These are phyloP conservation scores for Hemithea aestivaria DNA, from an alignment of 2,888 invertebrate species.

Conservation along the genomic window DNA sequence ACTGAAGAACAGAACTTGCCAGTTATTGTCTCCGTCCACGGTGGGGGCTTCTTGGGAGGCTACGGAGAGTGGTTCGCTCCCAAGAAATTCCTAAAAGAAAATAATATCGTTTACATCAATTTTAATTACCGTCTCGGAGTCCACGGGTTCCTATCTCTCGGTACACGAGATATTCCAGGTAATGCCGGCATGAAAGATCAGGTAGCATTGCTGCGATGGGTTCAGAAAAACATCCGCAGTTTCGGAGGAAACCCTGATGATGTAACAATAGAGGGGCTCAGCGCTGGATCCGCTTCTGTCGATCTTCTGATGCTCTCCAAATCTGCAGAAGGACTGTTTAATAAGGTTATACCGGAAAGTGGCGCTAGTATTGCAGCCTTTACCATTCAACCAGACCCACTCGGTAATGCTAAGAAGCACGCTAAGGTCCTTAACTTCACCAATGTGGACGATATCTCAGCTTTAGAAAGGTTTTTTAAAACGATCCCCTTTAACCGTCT, in stretches of 20 bases:
- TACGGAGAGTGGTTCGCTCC: conserved; percentile 43
- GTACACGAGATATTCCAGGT: conserved; percentile 47
- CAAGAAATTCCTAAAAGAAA: too few relatives aligned
- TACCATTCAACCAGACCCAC: conserved; percentile 39
- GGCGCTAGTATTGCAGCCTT: too few relatives aligned
- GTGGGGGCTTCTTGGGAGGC: conserved; percentile 40
- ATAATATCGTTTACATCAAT: too few relatives aligned
- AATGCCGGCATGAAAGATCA: conserved; percentile 60
- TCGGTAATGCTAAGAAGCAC: conserved; percentile 39
- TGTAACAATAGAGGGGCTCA: too few relatives aligned
- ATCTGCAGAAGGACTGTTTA: conserved; percentile 47
- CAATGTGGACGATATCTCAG: too few relatives aligned
- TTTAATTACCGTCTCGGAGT: too few relatives aligned
- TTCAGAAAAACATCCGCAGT: conserved; percentile 48
- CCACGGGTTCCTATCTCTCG: conserved; percentile 51
- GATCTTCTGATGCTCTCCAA: too few relatives aligned
- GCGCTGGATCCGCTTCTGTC: too few relatives aligned
- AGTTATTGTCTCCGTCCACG: conserved; percentile 58
- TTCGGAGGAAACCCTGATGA: too few relatives aligned
- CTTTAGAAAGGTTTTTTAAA: conserved; percentile 45
- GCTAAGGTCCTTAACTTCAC: conserved; percentile 35
- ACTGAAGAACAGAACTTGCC: too few relatives aligned
- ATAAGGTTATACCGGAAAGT: conserved; percentile 48
- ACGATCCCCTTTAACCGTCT: conserved; percentile 31
- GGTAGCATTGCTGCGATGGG: conserved; percentile 47